phyloP scores from a whole-genome alignment of 2,888 invertebrate genomes.

The Callosobruchus maculatus region DNA sequence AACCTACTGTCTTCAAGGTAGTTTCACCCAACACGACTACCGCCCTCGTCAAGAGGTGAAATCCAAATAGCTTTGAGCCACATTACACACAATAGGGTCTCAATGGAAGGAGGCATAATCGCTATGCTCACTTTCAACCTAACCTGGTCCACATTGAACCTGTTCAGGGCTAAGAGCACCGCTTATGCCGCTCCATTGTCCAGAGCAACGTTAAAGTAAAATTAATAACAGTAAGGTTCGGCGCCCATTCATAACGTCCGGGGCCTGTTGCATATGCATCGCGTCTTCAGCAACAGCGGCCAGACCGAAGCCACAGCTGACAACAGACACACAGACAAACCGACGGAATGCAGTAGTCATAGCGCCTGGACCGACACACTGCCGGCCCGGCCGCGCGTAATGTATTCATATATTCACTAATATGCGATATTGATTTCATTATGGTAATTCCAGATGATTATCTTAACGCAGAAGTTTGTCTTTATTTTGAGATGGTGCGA shows the following conservation, averaged over 20 bases:
- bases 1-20: too few species aligned
- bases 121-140: too few species aligned
- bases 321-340: background rate
- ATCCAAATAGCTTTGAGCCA: too few species aligned
- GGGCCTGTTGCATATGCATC: background rate
- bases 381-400: slow-evolving; percentile 28
- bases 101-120: too few species aligned
- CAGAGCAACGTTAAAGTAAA: too few species aligned
- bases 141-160: too few species aligned
- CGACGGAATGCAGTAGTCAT: background rate
- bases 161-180: too few species aligned
- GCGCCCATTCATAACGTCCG: background rate
- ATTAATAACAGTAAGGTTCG: background rate
- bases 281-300: background rate
- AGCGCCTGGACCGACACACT: background rate
- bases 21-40: too few species aligned
- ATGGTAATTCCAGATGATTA: slow-evolving; percentile 48
- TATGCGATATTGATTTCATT: slow-evolving; percentile 49
- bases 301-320: background rate
- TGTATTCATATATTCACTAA: slow-evolving; percentile 49
- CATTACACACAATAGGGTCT: too few species aligned
- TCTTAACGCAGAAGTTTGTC: slow-evolving; percentile 46
- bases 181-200: too few species aligned
- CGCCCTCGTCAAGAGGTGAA: too few species aligned
- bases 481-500: slow-evolving; percentile 30